Percentiles rank a stretch among this genome's conserved stretches.
phyloP scores from a whole-genome alignment of 2,888 invertebrate species.

The Hermaeophaga mercurialis region DNA sequence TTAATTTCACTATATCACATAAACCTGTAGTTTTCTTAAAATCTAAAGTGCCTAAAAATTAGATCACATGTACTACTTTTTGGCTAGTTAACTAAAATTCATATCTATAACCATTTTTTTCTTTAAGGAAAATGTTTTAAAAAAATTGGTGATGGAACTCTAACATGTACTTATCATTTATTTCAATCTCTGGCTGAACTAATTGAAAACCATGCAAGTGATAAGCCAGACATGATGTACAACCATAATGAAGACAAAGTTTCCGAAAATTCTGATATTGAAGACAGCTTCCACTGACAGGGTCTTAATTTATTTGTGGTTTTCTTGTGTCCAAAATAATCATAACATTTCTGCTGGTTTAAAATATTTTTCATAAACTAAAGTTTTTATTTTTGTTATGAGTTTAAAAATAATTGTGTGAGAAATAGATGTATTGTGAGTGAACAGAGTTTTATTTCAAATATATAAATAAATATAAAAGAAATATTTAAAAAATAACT shows the following conservation, averaged over 20 bases:
- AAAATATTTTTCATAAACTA: slow-evolving; percentile 1
- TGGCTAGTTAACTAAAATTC: too few species aligned
- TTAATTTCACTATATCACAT: too few species aligned
- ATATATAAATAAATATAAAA: too few species aligned
- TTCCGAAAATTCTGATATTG: slow-evolving; percentile 33
- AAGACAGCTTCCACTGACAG: slow-evolving; percentile 30
- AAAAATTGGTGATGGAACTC: slow-evolving; percentile 64
- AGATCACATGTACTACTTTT: too few species aligned
- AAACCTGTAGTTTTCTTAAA: too few species aligned
- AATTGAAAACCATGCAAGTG: slow-evolving; percentile 58
- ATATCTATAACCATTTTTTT: too few species aligned
- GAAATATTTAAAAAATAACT: too few species aligned
- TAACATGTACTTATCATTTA: slow-evolving; percentile 61
- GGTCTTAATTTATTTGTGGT: neutral
- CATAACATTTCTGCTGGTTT: neutral
- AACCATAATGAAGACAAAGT: slow-evolving; percentile 40
- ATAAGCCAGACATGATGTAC: slow-evolving; percentile 35
- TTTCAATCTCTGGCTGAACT: slow-evolving; percentile 61
- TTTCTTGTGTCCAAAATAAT: slow-evolving; percentile 1
- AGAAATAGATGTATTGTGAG: neutral
- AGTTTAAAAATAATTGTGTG: neutral
- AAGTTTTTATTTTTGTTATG: neutral
- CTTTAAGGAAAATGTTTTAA: slow-evolving; percentile 57
- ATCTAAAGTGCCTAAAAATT: too few species aligned
- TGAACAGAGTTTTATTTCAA: neutral